Evolutionary conservation across 2,113 vertebrate genomes (phyloP).

Genomic region (Ochotona princeps): DNA sequence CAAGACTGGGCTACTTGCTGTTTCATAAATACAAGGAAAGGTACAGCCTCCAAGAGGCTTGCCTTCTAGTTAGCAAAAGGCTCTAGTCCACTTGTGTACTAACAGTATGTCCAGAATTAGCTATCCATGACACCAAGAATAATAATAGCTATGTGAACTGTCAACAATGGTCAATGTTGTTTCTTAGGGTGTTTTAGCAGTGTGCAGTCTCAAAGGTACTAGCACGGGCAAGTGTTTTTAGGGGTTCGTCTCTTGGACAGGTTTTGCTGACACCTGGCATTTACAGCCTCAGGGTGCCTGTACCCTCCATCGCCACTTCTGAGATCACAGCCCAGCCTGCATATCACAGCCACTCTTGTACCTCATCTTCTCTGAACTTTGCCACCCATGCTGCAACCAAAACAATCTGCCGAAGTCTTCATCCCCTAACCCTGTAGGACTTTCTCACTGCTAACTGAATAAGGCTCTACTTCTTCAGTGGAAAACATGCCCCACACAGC

Average conservation of each 20-base stretch:
- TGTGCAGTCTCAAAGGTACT: not conserved
- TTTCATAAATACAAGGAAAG: constrained; percentile 17
- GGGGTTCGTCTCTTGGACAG: not conserved
- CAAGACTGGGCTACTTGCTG: not conserved
- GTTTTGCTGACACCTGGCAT: not conserved
- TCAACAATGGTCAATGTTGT: not conserved
- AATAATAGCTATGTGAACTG: not conserved
- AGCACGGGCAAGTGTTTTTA: not conserved
- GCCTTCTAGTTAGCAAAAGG: not conserved
- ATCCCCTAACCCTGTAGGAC: not conserved
- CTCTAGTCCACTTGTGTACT: not conserved
- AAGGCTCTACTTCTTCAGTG: not conserved
- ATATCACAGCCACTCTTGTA: not conserved
- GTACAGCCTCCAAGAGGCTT: not conserved
- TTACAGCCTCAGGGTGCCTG: not conserved
- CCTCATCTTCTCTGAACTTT: not conserved
- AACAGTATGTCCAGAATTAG: not conserved
- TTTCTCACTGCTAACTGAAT: not conserved
- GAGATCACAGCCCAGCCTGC: not conserved
- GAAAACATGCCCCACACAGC: not conserved
- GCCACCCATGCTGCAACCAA: not conserved
- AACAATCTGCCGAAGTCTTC: not conserved
- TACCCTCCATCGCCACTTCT: not conserved
- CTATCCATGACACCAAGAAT: not conserved
- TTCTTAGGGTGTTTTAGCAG: not conserved